Evolutionary conservation across 2,113 vertebrate species (phyloP), one percentile per base, ranked within the genome.

Genomic region (Corvus moneduloides): DNA sequence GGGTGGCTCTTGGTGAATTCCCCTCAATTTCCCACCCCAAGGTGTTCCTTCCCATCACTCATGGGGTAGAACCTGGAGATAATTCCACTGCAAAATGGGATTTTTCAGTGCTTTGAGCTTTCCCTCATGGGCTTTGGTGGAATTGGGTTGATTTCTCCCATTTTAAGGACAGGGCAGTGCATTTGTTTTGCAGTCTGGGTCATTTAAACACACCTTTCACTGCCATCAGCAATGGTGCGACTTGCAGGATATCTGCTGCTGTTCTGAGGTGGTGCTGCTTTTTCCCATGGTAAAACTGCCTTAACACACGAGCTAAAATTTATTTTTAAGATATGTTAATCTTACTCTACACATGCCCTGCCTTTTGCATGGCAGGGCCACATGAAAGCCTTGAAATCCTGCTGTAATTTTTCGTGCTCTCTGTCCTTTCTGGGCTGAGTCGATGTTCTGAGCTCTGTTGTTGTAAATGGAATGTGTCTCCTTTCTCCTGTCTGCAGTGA

Each of bases 401-500:
- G 8, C 68, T 74, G 72, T 22, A 54, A 27, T 71, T 56, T 81
- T 93, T 59, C 2, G 22, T 54, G 74, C 68, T 84, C 46, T 58
- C 62, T 51, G 39, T 71, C 64, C 87, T 88, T 55, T 58, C 64
- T 81, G 75, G 63, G 58, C 67, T n/a, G 46, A 62, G 74, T 26
- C 19, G 67, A 61, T 52, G 72, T 28, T 77, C 23, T 13, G 61
- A 84, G 73, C 87, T 56, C 17, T 26, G 83, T 10, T 86, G 76
- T 81, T 81, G 86, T 54, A 52, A 68, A 72, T 4, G 49, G 30
- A 69, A 27, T 30, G 76, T 92, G 72, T 59, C 81, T 88, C 18
- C 12, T 59, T 78, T 80, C 72, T 90, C 76, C 88, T 84, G 68
- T 87, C 94, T 86, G 69, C 80, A 37, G 73, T 93, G 92, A 87